Evolutionary conservation across 1,140 invertebrate genomes (phyloP).

Genomic region (Bombus waltoni): DNA sequence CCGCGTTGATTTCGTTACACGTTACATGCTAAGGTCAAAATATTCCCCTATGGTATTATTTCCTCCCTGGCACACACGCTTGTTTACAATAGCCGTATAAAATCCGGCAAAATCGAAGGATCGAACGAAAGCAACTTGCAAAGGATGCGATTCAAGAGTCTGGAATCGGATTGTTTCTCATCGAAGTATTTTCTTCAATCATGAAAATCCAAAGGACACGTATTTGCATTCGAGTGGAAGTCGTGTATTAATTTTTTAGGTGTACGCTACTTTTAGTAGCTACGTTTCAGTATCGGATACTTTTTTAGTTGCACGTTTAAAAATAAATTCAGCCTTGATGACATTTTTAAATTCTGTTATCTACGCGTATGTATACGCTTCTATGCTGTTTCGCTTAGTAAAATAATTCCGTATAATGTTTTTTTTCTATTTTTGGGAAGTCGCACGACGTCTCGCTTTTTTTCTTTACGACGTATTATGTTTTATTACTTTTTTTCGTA

Average conservation of each 20-base stretch:
- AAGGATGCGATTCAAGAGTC: neutral
- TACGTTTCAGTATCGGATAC: too few species aligned
- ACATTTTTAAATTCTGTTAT: too few species aligned
- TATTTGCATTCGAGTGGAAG: neutral
- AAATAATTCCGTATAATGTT: too few species aligned
- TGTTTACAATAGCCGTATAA: constrained; percentile 39
- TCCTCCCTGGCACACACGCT: constrained; percentile 56
- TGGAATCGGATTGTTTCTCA: neutral
- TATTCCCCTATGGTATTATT: constrained; percentile 72
- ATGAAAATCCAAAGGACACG: neutral
- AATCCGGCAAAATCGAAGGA: constrained; percentile 28
- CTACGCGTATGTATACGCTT: too few species aligned
- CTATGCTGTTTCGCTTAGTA: too few species aligned
- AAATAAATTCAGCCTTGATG: neutral
- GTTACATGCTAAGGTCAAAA: constrained; percentile 76
- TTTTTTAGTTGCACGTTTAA: neutral
- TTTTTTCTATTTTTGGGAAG: neutral
- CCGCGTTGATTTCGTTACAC: constrained; percentile 70
- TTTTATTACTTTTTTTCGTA: neutral
- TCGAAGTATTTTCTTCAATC: neutral
- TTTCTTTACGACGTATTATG: neutral
- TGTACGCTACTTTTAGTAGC: too few species aligned
- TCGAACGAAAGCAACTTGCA: constrained; percentile 3
- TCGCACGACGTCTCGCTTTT: neutral
- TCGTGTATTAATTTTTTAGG: neutral